Percentiles rank a stretch among this genome's conserved stretches.
These are phyloP conservation scores for Sinodicranocentrus sp. DNA, from an alignment of 2,888 invertebrate species.

Conservation along the genomic window DNA sequence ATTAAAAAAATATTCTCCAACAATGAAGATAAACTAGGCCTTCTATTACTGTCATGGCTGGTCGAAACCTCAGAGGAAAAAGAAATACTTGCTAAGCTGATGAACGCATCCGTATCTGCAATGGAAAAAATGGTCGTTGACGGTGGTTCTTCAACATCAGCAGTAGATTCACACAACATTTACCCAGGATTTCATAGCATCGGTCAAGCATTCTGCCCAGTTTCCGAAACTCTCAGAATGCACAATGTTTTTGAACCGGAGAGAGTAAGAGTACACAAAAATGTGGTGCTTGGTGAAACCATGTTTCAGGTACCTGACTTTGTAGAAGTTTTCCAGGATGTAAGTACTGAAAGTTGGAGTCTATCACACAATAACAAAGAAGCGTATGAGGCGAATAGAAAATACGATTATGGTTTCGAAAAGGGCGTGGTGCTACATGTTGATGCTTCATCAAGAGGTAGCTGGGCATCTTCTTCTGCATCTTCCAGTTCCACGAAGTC, in stretches of 20 bases:
- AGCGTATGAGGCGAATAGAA: neutral
- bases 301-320: neutral
- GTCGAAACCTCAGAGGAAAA: too few relatives aligned
- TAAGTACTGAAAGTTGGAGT: constrained; percentile 3
- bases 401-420: neutral
- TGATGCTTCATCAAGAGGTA: neutral
- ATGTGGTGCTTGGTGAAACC: neutral
- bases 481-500: neutral
- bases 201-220: constrained; percentile 9
- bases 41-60: too few relatives aligned
- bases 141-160: too few relatives aligned
- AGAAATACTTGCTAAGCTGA: too few relatives aligned
- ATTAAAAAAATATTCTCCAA: too few relatives aligned
- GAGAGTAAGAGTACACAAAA: neutral
- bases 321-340: neutral
- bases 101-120: too few relatives aligned
- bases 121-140: too few relatives aligned
- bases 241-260: neutral
- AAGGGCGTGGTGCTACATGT: neutral
- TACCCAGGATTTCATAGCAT: neutral
- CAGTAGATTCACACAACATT: too few relatives aligned
- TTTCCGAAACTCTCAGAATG: neutral
- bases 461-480: neutral
- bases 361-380: neutral
- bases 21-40: too few relatives aligned